Evolutionary conservation across 1,140 invertebrate species (phyloP).

Genomic region (Hetaerina americana): DNA sequence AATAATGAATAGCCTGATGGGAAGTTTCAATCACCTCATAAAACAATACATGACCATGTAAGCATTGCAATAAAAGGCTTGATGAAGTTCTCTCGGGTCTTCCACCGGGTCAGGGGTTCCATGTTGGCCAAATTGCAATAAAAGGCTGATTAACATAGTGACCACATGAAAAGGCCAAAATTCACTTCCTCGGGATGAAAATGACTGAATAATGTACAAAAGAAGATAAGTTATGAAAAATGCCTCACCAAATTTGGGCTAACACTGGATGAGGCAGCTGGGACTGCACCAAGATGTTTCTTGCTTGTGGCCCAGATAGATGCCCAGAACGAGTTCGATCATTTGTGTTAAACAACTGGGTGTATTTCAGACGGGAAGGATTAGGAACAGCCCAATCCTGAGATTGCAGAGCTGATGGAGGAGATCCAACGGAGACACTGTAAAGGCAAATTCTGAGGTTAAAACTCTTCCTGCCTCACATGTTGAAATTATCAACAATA

Average conservation of each 20-base stretch:
- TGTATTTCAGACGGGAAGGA: conserved; percentile 82
- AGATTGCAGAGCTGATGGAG: conserved; percentile 8
- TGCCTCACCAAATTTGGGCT: conserved; percentile 81
- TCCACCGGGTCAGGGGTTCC: too few relatives aligned
- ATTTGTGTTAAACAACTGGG: conserved; percentile 86
- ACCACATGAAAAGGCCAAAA: too few relatives aligned
- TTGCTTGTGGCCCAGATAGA: conserved; percentile 81
- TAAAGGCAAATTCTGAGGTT: neutral
- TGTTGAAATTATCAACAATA: too few relatives aligned
- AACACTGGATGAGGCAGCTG: conserved; percentile 77
- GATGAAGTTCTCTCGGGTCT: too few relatives aligned
- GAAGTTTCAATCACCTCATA: too few relatives aligned
- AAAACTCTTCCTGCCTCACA: neutral
- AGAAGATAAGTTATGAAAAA: neutral
- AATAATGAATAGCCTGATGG: too few relatives aligned
- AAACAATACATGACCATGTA: too few relatives aligned
- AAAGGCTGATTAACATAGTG: too few relatives aligned
- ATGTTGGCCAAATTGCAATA: too few relatives aligned
- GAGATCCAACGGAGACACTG: conserved; percentile 11
- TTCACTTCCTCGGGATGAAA: too few relatives aligned
- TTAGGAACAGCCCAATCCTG: conserved; percentile 81
- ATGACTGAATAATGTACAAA: too few relatives aligned
- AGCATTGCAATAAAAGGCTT: too few relatives aligned
- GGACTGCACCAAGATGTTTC: conserved; percentile 87
- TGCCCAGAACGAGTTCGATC: conserved; percentile 76